Evolutionary conservation across 2,113 vertebrate species (phyloP).

Genomic region (Hemiprocne comata): DNA sequence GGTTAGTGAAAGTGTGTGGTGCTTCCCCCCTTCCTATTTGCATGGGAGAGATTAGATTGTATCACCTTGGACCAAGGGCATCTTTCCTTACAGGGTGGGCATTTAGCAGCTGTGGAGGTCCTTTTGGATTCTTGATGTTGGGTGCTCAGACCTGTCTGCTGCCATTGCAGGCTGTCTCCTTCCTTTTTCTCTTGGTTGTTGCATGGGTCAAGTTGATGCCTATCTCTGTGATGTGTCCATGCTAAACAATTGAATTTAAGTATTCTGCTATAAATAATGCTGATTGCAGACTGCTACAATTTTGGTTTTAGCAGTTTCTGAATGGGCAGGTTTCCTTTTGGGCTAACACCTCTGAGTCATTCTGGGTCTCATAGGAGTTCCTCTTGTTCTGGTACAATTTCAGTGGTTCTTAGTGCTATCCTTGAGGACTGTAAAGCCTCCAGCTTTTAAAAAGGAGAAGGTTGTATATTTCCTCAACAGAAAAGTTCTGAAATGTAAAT

Average conservation of each 20-base stretch:
- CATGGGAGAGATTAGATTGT: neutral
- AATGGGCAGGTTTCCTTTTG: neutral
- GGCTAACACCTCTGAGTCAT: neutral
- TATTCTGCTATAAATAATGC: neutral
- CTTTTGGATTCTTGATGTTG: neutral
- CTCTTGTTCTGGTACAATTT: neutral
- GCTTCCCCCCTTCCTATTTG: neutral
- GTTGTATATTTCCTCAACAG: neutral
- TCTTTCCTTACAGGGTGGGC: neutral
- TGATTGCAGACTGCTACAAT: neutral
- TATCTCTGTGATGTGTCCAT: neutral
- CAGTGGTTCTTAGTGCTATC: neutral
- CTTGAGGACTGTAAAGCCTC: neutral
- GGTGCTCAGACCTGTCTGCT: neutral
- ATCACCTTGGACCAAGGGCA: neutral
- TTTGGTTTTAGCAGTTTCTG: neutral
- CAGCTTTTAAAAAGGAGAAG: neutral
- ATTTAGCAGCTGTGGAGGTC: neutral
- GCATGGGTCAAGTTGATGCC: neutral
- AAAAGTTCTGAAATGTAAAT: neutral
- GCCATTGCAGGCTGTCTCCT: neutral
- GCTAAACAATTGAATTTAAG: neutral
- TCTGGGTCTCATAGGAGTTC: neutral
- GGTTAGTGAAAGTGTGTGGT: neutral
- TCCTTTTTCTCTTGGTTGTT: neutral